Percentiles rank a stretch among this genome's conserved stretches.
Conservation (phyloP, 1,140 invertebrate genomes). For the Brachionus calyciflorus region DNA sequence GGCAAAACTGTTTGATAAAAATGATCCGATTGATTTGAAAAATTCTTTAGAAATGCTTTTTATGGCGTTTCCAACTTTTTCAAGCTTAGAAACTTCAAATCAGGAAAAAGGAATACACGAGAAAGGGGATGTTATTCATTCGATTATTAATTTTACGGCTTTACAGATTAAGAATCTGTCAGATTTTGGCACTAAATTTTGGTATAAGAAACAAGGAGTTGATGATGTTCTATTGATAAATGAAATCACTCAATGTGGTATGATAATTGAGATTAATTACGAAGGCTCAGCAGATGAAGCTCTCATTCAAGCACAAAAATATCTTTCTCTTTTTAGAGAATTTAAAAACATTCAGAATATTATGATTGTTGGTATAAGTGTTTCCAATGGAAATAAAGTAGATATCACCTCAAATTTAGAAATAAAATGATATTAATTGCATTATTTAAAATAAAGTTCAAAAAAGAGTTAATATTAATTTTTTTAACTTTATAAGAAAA, state of each 20-base stretch:
- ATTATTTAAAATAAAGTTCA: too few relatives aligned
- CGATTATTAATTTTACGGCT: neutral
- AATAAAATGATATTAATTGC: too few relatives aligned
- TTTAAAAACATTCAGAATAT: neutral
- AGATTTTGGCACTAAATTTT: slow-evolving; percentile 20
- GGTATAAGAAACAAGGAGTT: neutral
- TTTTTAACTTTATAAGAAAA: too few relatives aligned
- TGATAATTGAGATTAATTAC: slow-evolving; percentile 23
- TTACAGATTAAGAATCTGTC: slow-evolving; percentile 6
- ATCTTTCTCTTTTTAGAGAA: slow-evolving; percentile 7
- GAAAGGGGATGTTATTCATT: slow-evolving; percentile 16
- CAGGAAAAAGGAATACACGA: neutral
- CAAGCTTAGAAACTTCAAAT: neutral
- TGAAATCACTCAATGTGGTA: neutral
- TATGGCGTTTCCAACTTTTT: neutral
- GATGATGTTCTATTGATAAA: slow-evolving; percentile 5
- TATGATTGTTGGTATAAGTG: neutral
- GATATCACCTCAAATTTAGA: too few relatives aligned
- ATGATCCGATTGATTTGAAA: neutral
- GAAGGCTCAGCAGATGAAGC: slow-evolving; percentile 33
- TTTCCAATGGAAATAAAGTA: slow-evolving; percentile 6
- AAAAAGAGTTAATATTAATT: too few relatives aligned
- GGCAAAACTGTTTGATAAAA: neutral
- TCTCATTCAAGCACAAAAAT: slow-evolving; percentile 30
- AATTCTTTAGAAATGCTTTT: neutral